Percentiles rank a stretch among this genome's conserved stretches.
These are phyloP conservation scores for Hydrozoanthus tunicans DNA, from an alignment of 64 coral and sea anemone genomes.

Conservation along the genomic window DNA sequence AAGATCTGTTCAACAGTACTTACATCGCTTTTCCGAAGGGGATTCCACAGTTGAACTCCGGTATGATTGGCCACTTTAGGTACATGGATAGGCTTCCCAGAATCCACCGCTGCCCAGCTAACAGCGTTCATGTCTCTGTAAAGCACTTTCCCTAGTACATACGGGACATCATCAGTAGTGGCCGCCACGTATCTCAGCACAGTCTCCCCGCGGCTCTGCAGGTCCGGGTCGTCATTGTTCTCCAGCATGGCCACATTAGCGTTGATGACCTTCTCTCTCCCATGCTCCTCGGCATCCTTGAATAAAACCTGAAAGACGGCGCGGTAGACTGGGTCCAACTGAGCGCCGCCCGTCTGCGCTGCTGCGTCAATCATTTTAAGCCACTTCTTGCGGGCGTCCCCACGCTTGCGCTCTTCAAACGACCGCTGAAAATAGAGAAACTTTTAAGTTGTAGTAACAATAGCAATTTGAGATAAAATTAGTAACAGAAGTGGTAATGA, in stretches of 20 bases:
- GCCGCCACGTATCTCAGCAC: constrained; percentile 83
- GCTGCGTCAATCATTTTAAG: constrained; percentile 88
- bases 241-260: constrained; percentile 83
- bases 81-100: constrained; percentile 95
- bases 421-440: constrained; percentile 69
- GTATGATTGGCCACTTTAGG: constrained; percentile 80
- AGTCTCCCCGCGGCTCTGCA: constrained; percentile 77
- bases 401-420: constrained; percentile 91
- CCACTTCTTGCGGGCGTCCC: constrained; percentile 92
- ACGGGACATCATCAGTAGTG: constrained; percentile 80
- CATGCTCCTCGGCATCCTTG: constrained; percentile 92
- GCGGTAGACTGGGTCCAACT: constrained; percentile 93
- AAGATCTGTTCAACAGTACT: not conserved
- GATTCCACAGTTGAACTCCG: constrained; percentile 89
- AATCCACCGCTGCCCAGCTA: constrained; percentile 88
- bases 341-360: constrained; percentile 89
- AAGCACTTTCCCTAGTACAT: constrained; percentile 82
- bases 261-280: constrained; percentile 75
- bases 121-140: constrained; percentile 93
- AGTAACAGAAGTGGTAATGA: no score
- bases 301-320: constrained; percentile 85
- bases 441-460: not conserved
- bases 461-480: not conserved
- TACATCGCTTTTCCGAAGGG: constrained; percentile 70
- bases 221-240: constrained; percentile 76